Evolutionary conservation across 2,113 vertebrate genomes (phyloP), one percentile per base, ranked within the genome.

Genomic region (Caracal caracal): DNA sequence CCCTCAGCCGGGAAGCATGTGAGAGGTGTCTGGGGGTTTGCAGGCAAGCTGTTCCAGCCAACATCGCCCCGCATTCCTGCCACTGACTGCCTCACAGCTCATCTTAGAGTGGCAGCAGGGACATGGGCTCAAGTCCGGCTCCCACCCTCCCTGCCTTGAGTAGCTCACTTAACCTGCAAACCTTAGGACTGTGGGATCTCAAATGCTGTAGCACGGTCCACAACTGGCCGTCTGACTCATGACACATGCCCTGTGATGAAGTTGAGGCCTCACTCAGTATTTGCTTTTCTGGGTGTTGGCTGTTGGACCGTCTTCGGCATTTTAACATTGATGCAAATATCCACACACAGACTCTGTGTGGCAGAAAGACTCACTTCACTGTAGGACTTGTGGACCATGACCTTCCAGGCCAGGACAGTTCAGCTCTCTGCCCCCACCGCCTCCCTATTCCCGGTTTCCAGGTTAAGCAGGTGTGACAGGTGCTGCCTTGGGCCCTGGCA

Each of bases 151-250:
- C 4, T 5, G 24, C 59, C 73, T 78, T 43, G 11, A 35, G 68
- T 53, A 68, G 63, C 82, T 91, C 81, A 51, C 24, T 61, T 40
- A 53, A 15, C 37, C 47, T 35, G 53, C 61, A 47, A 49, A 56
- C 56, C 53, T 83, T 2, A 51, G n/a, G 37, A 17, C 0, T 1
- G 5, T 37, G 37, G 49, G 40, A 33, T 76, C 56, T 0, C 2
- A 4, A 70, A 43, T 76, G 33, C 66, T 51, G 26, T 26, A 1
- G 47, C 56, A 28, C n/a, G 16, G 26, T 56, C 35, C 49, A 2
- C 6, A 4, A 4, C 5, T 2, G 16, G n/a, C 22, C 13, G 2
- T 10, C 43, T 0, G 13, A 37, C n/a, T 40, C 47, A 5, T n/a
- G 87, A 66, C 5, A 53, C 59, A 12, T 4, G 24, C 26, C 33